Percentiles rank a stretch among this genome's conserved stretches.
These are phyloP conservation scores for Mythimna ferrago DNA, from an alignment of 2,888 invertebrate genomes.

Conservation along the genomic window DNA sequence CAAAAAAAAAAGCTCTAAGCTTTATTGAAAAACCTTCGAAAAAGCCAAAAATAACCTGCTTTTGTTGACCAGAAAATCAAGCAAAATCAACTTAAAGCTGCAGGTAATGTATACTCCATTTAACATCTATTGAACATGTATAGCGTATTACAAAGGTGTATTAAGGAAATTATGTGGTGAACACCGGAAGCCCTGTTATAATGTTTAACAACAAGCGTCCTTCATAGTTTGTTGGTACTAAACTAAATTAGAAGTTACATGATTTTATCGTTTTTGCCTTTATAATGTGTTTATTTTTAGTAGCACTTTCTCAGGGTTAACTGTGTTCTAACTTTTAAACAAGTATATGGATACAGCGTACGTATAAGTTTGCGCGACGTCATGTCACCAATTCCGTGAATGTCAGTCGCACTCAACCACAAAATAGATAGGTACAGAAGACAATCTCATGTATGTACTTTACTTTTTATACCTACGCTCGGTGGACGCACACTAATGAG, in stretches of 20 bases:
- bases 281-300: conserved; percentile 2
- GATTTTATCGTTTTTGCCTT: background rate
- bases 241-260: conserved; percentile 2
- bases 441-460: too few species aligned
- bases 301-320: background rate
- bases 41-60: too few species aligned
- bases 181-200: conserved; percentile 17
- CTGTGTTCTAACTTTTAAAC: background rate
- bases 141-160: conserved; percentile 20
- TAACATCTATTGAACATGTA: conserved; percentile 2
- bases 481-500: too few species aligned
- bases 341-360: background rate
- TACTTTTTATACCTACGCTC: too few species aligned
- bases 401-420: too few species aligned
- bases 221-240: conserved; percentile 15
- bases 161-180: conserved; percentile 35
- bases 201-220: conserved; percentile 6
- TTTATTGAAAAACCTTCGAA: too few species aligned
- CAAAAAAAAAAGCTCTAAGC: too few species aligned
- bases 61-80: background rate
- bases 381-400: too few species aligned
- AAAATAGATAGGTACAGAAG: too few species aligned
- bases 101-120: conserved; percentile 3
- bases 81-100: background rate
- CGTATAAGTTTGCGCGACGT: too few species aligned